Percentiles rank a stretch among this genome's conserved stretches.
Conservation (phyloP, 2,113 vertebrate species). For the Setophaga coronata region DNA sequence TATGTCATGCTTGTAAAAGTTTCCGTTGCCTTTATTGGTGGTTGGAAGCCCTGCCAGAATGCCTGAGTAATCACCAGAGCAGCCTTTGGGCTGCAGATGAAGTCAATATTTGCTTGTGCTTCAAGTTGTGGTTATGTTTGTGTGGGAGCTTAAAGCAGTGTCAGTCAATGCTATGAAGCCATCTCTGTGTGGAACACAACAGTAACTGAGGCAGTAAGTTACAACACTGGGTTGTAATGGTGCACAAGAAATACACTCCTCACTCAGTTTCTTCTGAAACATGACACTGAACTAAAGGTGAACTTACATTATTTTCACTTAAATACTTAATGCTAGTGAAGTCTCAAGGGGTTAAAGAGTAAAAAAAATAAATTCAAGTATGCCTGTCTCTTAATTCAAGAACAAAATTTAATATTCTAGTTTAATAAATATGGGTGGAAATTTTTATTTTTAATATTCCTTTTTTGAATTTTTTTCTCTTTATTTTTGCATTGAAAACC, state of each 20-base stretch:
- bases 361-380: background rate
- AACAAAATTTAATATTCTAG: background rate
- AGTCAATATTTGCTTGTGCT: slow-evolving; percentile 10
- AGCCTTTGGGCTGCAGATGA: background rate
- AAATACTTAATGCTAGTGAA: background rate
- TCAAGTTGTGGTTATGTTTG: background rate
- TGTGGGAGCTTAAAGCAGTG: background rate
- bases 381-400: background rate
- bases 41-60: background rate
- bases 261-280: background rate
- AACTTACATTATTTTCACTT: background rate
- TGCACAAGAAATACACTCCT: background rate
- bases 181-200: background rate
- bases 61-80: background rate
- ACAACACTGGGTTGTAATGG: background rate
- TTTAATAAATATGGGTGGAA: background rate
- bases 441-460: background rate
- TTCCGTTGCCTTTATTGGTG: background rate
- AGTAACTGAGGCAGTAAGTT: background rate
- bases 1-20: background rate
- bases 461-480: background rate
- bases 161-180: background rate
- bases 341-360: background rate
- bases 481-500: background rate
- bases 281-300: background rate